Evolutionary conservation across 2,113 vertebrate species (phyloP), one percentile per base, ranked within the genome.

Genomic region (Sinocyclocheilus anophthalmus): DNA sequence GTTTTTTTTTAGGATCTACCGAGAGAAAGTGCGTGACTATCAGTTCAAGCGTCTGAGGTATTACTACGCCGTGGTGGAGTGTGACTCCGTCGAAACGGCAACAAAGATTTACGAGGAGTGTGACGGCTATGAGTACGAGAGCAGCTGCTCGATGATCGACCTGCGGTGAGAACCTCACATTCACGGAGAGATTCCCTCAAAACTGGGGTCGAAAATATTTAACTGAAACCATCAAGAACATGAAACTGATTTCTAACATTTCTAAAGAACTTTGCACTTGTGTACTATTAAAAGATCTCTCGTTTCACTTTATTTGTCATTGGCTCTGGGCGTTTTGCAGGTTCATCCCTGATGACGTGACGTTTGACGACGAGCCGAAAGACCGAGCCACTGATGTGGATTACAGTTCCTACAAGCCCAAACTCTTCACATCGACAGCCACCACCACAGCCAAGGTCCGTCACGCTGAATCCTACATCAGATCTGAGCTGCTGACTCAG

Each of bases 81-180:
- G 98, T 42, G 97, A 99, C 94, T 96, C 97, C 7, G 88, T 92
- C 12, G 93, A 94, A 90, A 99, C 98, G 0, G 97, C 98, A 0
- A 91, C 92, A 65, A 95, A 96, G 88, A 95, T 99, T 88, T 99
- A 99, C 86, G 92, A 96, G 45, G 50, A 97, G 75, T 99, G 98
- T 9, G 97, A 99, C 67, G 97, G 98, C 83, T 93, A 95, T 57
- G 98, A 99, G 92, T 99, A 98, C 72, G 98, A 99, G 95, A 99
- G 97, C 90, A 99, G 97, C 93, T 97, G 96, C 90, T 99, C 98
- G 3, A 95, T 96, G 45, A 90, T 99, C 84, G 98, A 99, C 92
- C 95, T 99, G 24, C 96, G 98, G 97, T 99, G 93, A 92, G 76
- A 70, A 0, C 3, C 63, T 5, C 33, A 55, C 16, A 22, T 7